Conservation (phyloP, 2,113 vertebrate genomes). For the Prionailurus viverrinus region DNA sequence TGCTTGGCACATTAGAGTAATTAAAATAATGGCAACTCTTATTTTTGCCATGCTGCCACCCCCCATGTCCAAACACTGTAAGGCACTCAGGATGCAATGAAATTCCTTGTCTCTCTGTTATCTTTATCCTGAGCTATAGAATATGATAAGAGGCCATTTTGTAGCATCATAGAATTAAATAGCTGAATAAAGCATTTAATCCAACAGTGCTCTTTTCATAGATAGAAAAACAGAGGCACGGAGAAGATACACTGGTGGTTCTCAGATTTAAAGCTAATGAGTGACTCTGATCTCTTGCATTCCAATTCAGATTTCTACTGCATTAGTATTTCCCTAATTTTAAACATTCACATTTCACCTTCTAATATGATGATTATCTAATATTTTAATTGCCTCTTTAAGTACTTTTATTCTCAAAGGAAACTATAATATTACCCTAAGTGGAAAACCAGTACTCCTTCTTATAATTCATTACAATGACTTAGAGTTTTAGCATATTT, state of each 20-base stretch:
- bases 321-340: neutral
- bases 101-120: neutral
- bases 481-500: neutral
- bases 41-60: neutral
- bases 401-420: constrained; percentile 14
- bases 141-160: neutral
- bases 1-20: neutral
- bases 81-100: neutral
- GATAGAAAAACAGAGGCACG: constrained; percentile 21
- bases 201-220: neutral
- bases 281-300: neutral
- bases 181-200: neutral
- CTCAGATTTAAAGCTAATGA: neutral
- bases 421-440: neutral
- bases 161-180: neutral
- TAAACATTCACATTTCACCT: neutral
- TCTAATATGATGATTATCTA: neutral
- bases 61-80: neutral
- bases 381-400: neutral
- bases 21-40: neutral
- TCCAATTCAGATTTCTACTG: neutral
- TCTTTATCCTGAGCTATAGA: neutral
- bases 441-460: neutral
- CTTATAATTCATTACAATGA: neutral
- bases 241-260: neutral